phyloP scores from a whole-genome alignment of 2,888 invertebrate genomes.

The Stramonita haemastoma region DNA sequence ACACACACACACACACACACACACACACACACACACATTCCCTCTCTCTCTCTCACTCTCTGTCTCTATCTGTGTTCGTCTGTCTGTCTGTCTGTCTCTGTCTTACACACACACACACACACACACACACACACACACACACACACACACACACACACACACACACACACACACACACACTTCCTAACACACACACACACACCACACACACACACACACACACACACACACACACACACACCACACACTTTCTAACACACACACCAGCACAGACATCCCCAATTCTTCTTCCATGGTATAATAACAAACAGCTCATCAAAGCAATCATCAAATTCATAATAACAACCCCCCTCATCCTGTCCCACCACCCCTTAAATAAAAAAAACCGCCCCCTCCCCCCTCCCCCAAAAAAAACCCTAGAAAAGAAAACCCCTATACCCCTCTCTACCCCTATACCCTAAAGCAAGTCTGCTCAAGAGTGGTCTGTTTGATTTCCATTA shows the following conservation, averaged over 20 bases:
- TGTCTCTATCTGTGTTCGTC: too few species aligned
- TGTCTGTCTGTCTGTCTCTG: too few species aligned
- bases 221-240: not conserved
- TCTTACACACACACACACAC: too few species aligned
- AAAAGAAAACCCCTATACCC: not conserved
- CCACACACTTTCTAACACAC: not conserved
- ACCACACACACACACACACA: not conserved
- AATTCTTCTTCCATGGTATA: too few species aligned
- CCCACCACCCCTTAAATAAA: too few species aligned
- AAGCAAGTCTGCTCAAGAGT: not conserved
- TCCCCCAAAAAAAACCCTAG: not conserved
- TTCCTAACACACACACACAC: not conserved
- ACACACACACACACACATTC: slow-evolving; percentile 11
- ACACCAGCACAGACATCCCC: not conserved
- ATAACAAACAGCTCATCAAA: too few species aligned
- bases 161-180: slow-evolving; percentile 3
- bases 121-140: not conserved
- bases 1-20: slow-evolving; percentile 16
- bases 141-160: not conserved
- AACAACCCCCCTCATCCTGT: too few species aligned
- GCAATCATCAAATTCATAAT: too few species aligned
- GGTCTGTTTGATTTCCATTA: not conserved
- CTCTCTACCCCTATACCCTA: too few species aligned
- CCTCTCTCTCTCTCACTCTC: too few species aligned
- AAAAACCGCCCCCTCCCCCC: too few species aligned